Conservation (phyloP, 2,113 vertebrate species). For the Xiphias gladius region DNA sequence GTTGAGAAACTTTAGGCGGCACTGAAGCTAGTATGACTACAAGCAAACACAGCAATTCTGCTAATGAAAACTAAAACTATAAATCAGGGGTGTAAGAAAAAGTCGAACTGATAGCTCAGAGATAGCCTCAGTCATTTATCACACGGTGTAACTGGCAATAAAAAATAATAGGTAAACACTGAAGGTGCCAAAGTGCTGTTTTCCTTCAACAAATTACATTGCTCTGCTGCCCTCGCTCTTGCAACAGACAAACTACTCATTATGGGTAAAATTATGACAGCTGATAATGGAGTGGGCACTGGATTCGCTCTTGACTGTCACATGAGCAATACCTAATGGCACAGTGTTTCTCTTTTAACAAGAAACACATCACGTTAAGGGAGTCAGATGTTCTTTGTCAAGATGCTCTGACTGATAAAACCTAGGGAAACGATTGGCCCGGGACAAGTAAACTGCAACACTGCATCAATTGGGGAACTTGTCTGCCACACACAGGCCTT, state of each 20-base stretch:
- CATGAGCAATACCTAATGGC: neutral
- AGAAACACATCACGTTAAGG: neutral
- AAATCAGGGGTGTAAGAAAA: neutral
- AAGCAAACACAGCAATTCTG: neutral
- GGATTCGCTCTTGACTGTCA: conserved; percentile 4
- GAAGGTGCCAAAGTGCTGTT: conserved; percentile 32
- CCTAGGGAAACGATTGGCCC: too few species aligned
- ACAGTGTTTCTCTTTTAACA: too few species aligned
- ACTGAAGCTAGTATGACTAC: neutral
- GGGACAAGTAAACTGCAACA: too few species aligned
- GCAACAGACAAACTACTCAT: conserved; percentile 27
- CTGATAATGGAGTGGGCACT: conserved; percentile 43
- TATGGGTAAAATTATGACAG: conserved; percentile 21
- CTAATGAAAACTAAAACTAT: neutral
- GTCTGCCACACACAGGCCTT: too few species aligned
- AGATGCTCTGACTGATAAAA: neutral
- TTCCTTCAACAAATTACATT: conserved; percentile 16
- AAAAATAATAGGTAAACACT: conserved; percentile 32
- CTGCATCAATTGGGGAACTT: too few species aligned
- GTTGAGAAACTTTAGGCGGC: too few species aligned
- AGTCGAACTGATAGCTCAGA: neutral
- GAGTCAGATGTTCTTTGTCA: neutral
- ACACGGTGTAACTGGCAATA: conserved; percentile 8
- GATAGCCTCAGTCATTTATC: neutral
- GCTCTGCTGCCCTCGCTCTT: neutral